phyloP scores from a whole-genome alignment of 1,140 invertebrate genomes.

The Pemphigus obesinymphae region DNA sequence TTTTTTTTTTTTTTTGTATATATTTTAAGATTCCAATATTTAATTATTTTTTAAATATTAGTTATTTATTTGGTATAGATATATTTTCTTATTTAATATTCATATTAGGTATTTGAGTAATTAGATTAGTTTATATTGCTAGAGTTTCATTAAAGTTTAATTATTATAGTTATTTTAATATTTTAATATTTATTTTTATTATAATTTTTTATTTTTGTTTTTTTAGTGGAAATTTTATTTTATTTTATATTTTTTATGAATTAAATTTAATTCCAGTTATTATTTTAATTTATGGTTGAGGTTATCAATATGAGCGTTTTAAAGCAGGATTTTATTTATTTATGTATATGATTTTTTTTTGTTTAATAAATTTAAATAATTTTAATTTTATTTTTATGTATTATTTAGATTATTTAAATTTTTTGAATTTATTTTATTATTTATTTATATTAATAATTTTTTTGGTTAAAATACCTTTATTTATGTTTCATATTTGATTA shows the following conservation, averaged over 20 bases:
- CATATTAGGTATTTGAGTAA: background rate
- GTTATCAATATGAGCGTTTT: background rate
- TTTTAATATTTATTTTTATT: background rate
- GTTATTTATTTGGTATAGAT: conserved; percentile 4
- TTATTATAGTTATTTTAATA: background rate
- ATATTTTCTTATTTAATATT: conserved; percentile 7
- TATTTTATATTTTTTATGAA: conserved; percentile 5
- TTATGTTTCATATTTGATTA: background rate
- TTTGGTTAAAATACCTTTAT: background rate
- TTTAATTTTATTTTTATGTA: background rate
- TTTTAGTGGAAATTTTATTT: background rate
- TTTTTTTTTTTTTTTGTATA: background rate
- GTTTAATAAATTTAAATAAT: background rate
- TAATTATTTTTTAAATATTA: background rate
- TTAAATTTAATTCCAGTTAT: background rate
- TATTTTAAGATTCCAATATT: background rate
- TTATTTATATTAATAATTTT: background rate
- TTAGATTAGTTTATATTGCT: background rate
- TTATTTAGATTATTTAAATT: background rate
- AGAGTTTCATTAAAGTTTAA: background rate
- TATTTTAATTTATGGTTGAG: background rate
- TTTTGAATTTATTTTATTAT: background rate
- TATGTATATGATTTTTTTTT: background rate
- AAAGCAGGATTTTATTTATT: background rate
- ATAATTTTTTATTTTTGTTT: conserved; percentile 1